A percentile compares a stretch with the other conserved stretches of the same genome.
Evolutionary conservation across 2,888 invertebrate species (phyloP).

Genomic region (Campopleginae sp.): DNA sequence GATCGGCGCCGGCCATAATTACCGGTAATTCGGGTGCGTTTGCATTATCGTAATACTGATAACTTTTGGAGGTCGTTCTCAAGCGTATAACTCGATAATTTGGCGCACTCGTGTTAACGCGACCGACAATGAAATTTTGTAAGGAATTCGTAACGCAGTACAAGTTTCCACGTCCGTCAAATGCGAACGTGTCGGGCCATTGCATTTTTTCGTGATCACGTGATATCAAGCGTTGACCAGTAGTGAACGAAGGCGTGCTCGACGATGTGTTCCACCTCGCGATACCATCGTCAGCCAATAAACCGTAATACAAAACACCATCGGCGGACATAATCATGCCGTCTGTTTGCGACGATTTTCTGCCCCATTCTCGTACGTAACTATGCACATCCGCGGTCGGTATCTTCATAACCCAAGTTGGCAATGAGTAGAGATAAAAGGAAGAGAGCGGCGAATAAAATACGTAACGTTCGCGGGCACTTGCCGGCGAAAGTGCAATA

Average conservation of each 20-base stretch:
- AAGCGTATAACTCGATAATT: slow-evolving; percentile 88
- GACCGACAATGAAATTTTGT: slow-evolving; percentile 88
- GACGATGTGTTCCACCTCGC: slow-evolving; percentile 89
- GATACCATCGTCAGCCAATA: slow-evolving; percentile 89
- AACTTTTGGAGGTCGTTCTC: slow-evolving; percentile 87
- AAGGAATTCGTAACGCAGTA: slow-evolving; percentile 89
- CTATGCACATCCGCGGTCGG: slow-evolving; percentile 82
- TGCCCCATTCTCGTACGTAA: slow-evolving; percentile 87
- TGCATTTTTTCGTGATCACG: slow-evolving; percentile 89
- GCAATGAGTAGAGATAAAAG: slow-evolving; percentile 88
- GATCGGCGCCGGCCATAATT: slow-evolving; percentile 73
- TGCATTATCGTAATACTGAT: slow-evolving; percentile 85
- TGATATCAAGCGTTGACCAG: slow-evolving; percentile 88
- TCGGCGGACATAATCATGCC: slow-evolving; percentile 91
- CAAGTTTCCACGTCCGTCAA: slow-evolving; percentile 88
- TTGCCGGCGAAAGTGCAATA: slow-evolving; percentile 88
- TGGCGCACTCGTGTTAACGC: slow-evolving; percentile 86
- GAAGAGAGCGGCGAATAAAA: slow-evolving; percentile 90
- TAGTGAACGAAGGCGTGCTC: slow-evolving; percentile 85
- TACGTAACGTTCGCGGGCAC: slow-evolving; percentile 81
- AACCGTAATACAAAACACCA: slow-evolving; percentile 89
- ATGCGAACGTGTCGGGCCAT: slow-evolving; percentile 90
- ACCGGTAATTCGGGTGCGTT: slow-evolving; percentile 75
- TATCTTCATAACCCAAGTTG: slow-evolving; percentile 87
- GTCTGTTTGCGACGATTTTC: slow-evolving; percentile 89